Evolutionary conservation across 1,140 invertebrate species (phyloP).

Genomic region (Batillaria attramentaria): DNA sequence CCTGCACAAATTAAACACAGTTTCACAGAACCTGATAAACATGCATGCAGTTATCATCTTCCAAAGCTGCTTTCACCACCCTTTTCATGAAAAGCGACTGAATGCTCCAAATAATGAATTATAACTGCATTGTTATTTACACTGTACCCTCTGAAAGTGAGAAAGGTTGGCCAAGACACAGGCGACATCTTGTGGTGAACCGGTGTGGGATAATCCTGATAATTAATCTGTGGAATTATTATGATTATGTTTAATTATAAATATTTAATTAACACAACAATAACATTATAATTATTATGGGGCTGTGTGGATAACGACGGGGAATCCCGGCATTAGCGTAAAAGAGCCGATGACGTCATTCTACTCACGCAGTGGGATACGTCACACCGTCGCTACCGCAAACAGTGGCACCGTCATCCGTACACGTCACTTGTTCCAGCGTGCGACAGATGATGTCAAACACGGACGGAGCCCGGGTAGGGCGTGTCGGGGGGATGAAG

Average conservation of each 20-base stretch:
- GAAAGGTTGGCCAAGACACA: neutral
- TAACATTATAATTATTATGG: neutral
- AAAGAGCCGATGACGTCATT: too few species aligned
- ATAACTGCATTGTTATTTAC: too few species aligned
- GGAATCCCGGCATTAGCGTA: too few species aligned
- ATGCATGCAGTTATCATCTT: neutral
- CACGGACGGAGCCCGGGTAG: neutral
- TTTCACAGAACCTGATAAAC: neutral
- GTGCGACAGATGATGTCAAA: slow-evolving; percentile 15
- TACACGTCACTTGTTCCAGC: slow-evolving; percentile 3
- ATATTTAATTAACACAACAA: neutral
- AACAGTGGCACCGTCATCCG: neutral
- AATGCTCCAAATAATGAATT: too few species aligned
- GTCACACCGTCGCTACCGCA: neutral
- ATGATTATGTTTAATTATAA: neutral
- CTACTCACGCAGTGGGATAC: slow-evolving; percentile 4
- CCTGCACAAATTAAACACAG: neutral
- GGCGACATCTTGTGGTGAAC: neutral
- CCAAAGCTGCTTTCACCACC: neutral
- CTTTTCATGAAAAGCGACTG: too few species aligned
- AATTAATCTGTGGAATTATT: neutral
- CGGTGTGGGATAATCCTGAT: neutral
- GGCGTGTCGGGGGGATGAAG: neutral
- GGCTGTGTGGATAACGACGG: neutral
- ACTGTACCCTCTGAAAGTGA: too few species aligned